phyloP scores from a whole-genome alignment of 2,888 invertebrate genomes.

The Acanthosoma haemorrhoidale region DNA sequence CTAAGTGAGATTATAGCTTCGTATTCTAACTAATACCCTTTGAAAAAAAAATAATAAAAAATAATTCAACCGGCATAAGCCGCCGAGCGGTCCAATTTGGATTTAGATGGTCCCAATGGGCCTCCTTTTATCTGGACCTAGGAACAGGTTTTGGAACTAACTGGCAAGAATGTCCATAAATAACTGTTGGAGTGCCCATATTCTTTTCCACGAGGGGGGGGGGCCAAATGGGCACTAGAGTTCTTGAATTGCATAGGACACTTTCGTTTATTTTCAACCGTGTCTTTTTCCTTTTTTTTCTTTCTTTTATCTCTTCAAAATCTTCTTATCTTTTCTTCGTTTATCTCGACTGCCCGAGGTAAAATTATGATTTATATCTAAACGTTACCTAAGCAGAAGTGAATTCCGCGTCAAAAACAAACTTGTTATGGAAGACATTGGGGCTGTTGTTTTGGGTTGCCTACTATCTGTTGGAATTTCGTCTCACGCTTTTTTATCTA shows the following conservation, averaged over 20 bases:
- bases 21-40: slow-evolving; percentile 12
- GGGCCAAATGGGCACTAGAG: slow-evolving; percentile 5
- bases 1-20: slow-evolving; percentile 7
- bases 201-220: not conserved
- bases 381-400: not conserved
- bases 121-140: slow-evolving; percentile 1
- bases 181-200: not conserved
- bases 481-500: no score
- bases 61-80: slow-evolving; percentile 1
- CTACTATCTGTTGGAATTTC: no score
- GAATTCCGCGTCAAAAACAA: no score
- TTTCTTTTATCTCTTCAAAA: not conserved
- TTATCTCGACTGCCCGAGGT: not conserved
- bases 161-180: slow-evolving; percentile 5
- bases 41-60: slow-evolving; percentile 10
- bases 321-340: no score
- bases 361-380: not conserved
- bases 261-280: not conserved
- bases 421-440: no score
- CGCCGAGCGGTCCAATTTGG: not conserved
- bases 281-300: not conserved
- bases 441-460: no score
- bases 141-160: slow-evolving; percentile 4
- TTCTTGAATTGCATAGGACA: slow-evolving; percentile 6
- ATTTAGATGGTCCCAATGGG: slow-evolving; percentile 3